Conservation (phyloP, 2,113 vertebrate genomes). For the Eulemur macaco region DNA sequence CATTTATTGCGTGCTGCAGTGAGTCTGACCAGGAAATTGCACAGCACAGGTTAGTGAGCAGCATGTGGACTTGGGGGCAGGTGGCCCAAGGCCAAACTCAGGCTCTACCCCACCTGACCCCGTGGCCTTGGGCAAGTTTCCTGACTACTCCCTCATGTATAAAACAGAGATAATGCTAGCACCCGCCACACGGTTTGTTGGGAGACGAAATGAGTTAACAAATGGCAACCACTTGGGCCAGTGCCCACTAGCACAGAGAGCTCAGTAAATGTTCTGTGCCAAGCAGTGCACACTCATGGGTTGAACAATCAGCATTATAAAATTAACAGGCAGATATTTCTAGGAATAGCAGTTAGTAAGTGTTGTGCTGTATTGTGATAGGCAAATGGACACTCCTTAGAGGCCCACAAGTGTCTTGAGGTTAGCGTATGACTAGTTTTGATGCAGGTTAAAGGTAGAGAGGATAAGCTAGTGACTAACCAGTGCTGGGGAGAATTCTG, state of each 20-base stretch:
- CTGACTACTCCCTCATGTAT: background rate
- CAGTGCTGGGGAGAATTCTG: background rate
- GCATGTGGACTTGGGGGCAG: background rate
- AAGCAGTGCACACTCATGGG: no score
- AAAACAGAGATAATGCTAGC: background rate
- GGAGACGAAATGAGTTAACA: background rate
- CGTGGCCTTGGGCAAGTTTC: accelerated
- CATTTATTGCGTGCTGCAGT: background rate
- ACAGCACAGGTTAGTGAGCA: no score
- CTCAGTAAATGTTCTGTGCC: background rate
- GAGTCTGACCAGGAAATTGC: background rate
- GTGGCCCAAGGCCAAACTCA: background rate
- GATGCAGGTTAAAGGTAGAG: background rate
- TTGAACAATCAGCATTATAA: no score
- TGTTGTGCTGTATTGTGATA: no score
- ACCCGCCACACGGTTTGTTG: background rate
- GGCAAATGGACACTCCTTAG: accelerated
- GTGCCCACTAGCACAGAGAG: no score
- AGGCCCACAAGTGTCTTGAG: accelerated
- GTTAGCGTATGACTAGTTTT: no score
- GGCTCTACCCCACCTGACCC: background rate
- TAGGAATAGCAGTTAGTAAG: background rate
- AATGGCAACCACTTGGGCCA: background rate
- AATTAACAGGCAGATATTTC: background rate
- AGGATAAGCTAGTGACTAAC: background rate